Evolutionary conservation across 2,797 vertebrate species (phyloP), one percentile per base, ranked within the genome.

Genomic region (Intellagama lesueurii): DNA sequence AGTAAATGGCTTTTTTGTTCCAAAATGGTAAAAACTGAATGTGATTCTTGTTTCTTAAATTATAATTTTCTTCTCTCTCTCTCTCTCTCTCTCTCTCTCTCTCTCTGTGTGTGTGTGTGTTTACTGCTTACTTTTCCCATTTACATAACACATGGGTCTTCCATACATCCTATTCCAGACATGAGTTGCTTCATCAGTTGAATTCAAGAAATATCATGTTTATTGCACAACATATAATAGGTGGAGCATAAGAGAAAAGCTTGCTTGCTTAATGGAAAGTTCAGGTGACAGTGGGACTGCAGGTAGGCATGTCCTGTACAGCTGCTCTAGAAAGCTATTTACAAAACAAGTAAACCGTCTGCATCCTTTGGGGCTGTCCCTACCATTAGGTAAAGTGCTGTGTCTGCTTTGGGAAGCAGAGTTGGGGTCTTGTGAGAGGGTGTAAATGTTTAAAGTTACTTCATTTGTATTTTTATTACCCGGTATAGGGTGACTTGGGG

Each of bases 141-240:
- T 22, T 30, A 24, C 52, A 49, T 30, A 69, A 40, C 5, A 11
- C 17, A 64, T 3, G 24, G 70, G 5, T 35, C 22, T 72, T 60
- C 32, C 7, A 14, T 56, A 1, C 22, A n/a, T 14, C 49, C 17
- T 9, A 12, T 24, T 26, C 30, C 66, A n/a, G 24, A 5, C n/a
- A 8, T 2, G 28, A 83, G n/a, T 16, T 14, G 72, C 56, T 87
- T 44, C 26, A 8, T 84, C 40, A 0, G 19, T 80, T 83, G 47
- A 87, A 22, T 4, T 72, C 14, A 24, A 69, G 40, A 40, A 40
- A 40, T 56, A 56, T 28, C 83, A 49, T 68, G 9, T 88, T 90
- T 88, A 90, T 85, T 88, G n/a, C 19, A 40, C 70, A 82, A 68
- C 16, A 35, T 73, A 17, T 17, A 24, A 83, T 26, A 26, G 40